Percentiles rank a stretch among this genome's conserved stretches.
Conservation (phyloP, 2,113 vertebrate genomes). For the Rhinopithecus roxellana region DNA sequence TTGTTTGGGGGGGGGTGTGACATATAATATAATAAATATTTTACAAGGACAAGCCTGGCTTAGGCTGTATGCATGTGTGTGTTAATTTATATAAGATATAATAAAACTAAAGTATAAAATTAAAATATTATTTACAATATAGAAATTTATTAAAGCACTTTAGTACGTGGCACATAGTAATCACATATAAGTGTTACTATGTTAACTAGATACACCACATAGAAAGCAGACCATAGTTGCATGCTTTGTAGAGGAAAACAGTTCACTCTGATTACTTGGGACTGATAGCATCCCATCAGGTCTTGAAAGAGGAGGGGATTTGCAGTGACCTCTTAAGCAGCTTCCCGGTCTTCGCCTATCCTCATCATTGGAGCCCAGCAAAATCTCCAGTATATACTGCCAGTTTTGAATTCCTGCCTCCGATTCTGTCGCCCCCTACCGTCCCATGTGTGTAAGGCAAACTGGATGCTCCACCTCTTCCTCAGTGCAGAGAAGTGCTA, state of each 20-base stretch:
- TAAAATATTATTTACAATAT: not conserved
- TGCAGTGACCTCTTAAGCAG: not conserved
- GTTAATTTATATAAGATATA: not conserved
- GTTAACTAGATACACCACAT: not conserved
- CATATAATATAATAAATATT: not conserved
- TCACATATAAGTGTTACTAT: not conserved
- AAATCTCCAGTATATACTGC: accelerated
- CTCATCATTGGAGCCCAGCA: not conserved
- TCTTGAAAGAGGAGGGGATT: not conserved
- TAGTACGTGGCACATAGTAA: not conserved
- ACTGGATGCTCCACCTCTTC: not conserved
- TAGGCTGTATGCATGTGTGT: not conserved
- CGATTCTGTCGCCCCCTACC: conserved; percentile 12
- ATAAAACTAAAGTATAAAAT: not conserved
- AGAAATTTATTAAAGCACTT: not conserved
- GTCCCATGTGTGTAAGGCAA: not conserved
- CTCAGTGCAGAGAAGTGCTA: not conserved
- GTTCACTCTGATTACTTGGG: not conserved
- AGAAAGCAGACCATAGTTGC: not conserved
- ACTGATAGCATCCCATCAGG: not conserved
- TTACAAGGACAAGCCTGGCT: not conserved
- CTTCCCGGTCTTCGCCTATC: not conserved
- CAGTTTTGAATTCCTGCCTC: not conserved
- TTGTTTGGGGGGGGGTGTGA: not conserved
- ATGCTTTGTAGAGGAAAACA: not conserved